Evolutionary conservation across 1,140 invertebrate species (phyloP), one percentile per base, ranked within the genome.

Genomic region (Nymphalis io): DNA sequence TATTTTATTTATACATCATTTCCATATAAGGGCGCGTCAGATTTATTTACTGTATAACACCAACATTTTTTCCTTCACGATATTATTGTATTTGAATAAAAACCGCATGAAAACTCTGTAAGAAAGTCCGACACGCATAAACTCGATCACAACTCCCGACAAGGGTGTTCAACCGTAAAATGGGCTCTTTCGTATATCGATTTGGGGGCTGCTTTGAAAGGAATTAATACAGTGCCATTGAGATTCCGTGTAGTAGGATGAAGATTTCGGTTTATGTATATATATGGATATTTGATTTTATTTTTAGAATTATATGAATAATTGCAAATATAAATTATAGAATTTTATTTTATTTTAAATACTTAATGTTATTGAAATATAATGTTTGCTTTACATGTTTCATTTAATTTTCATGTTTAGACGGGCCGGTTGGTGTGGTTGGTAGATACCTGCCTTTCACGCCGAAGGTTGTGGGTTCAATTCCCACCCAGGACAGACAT

Each of bases 171-270:
- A 60, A 42, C 70, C 69, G 74, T 66, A 72, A 78, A 78, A 76
- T 78, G 70, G 73, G 60, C 68, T 71, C 69, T 69, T 70, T 68
- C 69, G 71, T 73, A 67, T 73, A 78, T 73, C 74, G 73, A 77
- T 77, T 74, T 65, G 53, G 70, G 73, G 73, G 68, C 38, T 68
- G 58, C 59, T 44, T 61, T 72, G 75, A 57, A 68, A 72, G 72
- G 75, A 73, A 78, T 78, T 75, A 78, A 75, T 78, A 78, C 70
- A 73, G 63, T 72, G 57, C 40, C 39, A 67, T 60, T 67, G 55
- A 67, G 33, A 67, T 60, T 39, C n/a, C 23, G 27, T 42, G 57
- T 38, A 40, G 42, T 10, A 10, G 20, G 42, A n/a, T 61, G 21
- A 27, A 15, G 51, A 55, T 55, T 55, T n/a, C 13, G 46, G 4